Evolutionary conservation across 1,140 invertebrate species (phyloP).

Genomic region (Halesus radiatus): DNA sequence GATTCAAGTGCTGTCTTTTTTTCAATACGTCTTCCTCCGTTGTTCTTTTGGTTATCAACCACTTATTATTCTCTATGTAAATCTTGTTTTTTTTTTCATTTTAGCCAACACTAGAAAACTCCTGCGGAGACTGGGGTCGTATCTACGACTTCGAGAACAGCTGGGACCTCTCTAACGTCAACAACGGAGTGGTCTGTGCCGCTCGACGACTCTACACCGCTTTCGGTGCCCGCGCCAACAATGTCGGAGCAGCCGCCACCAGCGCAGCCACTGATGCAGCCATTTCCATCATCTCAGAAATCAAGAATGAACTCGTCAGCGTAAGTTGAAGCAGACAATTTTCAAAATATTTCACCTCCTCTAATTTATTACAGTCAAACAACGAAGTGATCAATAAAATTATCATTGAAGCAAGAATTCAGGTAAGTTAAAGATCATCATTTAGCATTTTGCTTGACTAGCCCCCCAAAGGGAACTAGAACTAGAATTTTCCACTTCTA

Average conservation of each 20-base stretch:
- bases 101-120: conserved; percentile 52
- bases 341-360: neutral
- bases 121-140: conserved; percentile 53
- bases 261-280: conserved; percentile 46
- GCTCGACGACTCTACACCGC: conserved; percentile 48
- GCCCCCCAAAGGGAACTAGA: too few species aligned
- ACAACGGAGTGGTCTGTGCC: conserved; percentile 12
- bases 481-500: too few species aligned
- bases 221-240: conserved; percentile 51
- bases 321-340: conserved; percentile 5
- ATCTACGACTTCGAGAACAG: conserved; percentile 51
- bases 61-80: too few species aligned
- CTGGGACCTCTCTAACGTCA: conserved; percentile 36
- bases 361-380: too few species aligned
- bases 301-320: conserved; percentile 28
- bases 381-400: too few species aligned
- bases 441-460: too few species aligned
- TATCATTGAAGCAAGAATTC: too few species aligned
- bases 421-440: too few species aligned
- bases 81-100: neutral
- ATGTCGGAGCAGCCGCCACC: conserved; percentile 55
- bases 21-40: too few species aligned
- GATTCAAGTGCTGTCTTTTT: too few species aligned
- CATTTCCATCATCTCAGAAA: conserved; percentile 33
- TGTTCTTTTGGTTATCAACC: too few species aligned